Percentiles rank a stretch among this genome's conserved stretches.
Conservation (phyloP, 2,113 vertebrate species). For the Geothlypis trichas region DNA sequence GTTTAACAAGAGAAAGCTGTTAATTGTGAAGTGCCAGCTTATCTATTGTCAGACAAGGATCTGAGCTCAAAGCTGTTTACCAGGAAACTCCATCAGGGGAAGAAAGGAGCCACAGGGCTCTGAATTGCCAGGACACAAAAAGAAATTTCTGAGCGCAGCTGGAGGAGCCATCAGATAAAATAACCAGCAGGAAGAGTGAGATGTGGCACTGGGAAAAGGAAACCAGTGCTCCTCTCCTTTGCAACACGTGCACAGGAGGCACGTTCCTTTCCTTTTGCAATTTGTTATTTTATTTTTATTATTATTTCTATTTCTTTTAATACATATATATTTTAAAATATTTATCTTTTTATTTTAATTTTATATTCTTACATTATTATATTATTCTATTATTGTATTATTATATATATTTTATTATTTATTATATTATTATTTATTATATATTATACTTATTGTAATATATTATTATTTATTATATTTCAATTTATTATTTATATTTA, state of each 20-base stretch:
- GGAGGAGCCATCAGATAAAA: neutral
- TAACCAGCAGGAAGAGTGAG: neutral
- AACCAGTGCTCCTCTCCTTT: neutral
- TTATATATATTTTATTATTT: too few relatives aligned
- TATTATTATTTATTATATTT: too few relatives aligned
- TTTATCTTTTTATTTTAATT: too few relatives aligned
- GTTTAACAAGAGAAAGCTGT: conserved; percentile 45
- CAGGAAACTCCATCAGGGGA: neutral
- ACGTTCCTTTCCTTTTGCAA: neutral
- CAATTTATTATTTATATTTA: too few relatives aligned
- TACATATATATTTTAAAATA: too few relatives aligned
- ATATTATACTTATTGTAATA: too few relatives aligned
- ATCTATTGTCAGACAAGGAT: conserved; percentile 12
- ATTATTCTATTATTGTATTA: too few relatives aligned
- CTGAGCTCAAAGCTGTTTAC: conserved; percentile 37
- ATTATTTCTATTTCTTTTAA: too few relatives aligned
- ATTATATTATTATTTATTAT: too few relatives aligned
- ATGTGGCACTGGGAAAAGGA: neutral
- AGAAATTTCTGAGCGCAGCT: neutral
- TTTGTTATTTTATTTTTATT: neutral
- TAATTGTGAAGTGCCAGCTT: conserved; percentile 29
- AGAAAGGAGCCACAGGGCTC: conserved; percentile 6
- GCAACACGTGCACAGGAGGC: fast-evolving
- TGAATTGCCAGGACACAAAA: neutral
- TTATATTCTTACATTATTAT: too few relatives aligned